Conservation (phyloP, 2,113 vertebrate genomes). For the Aptenodytes forsteri region DNA sequence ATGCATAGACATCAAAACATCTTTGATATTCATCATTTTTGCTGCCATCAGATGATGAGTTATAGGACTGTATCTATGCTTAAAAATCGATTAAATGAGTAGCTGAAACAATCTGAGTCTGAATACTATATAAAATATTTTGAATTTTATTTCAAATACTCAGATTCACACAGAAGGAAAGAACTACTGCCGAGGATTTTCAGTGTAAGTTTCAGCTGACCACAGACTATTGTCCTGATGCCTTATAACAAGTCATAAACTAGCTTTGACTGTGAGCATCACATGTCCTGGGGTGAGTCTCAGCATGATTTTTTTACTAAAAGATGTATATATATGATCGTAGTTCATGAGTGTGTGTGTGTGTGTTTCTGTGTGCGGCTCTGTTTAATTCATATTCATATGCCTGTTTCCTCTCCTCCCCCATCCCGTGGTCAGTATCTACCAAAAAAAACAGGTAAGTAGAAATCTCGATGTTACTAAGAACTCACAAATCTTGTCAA, state of each 20-base stretch:
- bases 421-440: neutral
- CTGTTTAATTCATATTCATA: neutral
- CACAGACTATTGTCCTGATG: neutral
- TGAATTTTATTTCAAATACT: neutral
- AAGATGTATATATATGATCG: neutral
- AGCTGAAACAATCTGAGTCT: neutral
- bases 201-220: neutral
- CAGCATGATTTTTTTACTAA: neutral
- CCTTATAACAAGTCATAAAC: neutral
- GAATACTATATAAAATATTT: neutral
- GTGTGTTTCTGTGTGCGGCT: neutral
- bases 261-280: neutral
- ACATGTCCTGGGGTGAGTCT: neutral
- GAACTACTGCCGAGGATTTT: neutral
- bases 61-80: neutral
- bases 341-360: neutral
- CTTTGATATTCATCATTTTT: neutral
- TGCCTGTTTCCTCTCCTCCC: rapidly evolving
- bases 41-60: neutral
- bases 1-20: neutral
- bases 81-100: neutral
- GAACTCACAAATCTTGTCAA: neutral
- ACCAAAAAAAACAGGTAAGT: neutral
- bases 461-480: neutral
- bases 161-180: neutral